A percentile compares a stretch with the other conserved stretches of the same genome.
These are phyloP conservation scores for Ischnus inquisitorius DNA, from an alignment of 2,888 invertebrate species.

Conservation along the genomic window DNA sequence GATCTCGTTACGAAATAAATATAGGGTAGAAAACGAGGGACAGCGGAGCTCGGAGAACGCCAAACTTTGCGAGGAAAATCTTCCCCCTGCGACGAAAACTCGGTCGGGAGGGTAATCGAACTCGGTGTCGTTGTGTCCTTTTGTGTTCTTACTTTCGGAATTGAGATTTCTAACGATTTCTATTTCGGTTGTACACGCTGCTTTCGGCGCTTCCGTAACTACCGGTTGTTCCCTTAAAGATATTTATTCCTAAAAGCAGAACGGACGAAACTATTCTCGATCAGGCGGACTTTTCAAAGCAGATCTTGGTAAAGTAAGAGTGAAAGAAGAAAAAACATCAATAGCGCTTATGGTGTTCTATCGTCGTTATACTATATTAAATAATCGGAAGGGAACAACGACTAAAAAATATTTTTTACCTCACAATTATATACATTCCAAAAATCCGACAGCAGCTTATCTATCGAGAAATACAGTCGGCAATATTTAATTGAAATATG, in stretches of 20 bases:
- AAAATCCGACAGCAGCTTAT: no score
- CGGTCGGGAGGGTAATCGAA: slow-evolving; percentile 34
- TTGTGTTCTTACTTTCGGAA: slow-evolving; percentile 8
- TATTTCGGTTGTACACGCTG: slow-evolving; percentile 10
- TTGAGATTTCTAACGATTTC: slow-evolving; percentile 8
- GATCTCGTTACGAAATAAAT: slow-evolving; percentile 67
- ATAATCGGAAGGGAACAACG: no score
- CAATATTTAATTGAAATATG: no score
- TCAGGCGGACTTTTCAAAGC: slow-evolving; percentile 38
- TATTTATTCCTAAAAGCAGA: slow-evolving; percentile 39
- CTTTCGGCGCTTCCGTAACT: not conserved
- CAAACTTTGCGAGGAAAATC: slow-evolving; percentile 49
- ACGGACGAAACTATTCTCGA: slow-evolving; percentile 22
- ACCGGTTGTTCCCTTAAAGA: not conserved
- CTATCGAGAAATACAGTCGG: no score
- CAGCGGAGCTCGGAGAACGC: not conserved
- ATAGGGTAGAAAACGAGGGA: slow-evolving; percentile 31
- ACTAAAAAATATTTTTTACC: no score
- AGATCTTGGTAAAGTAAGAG: slow-evolving; percentile 28
- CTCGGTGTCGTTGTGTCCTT: slow-evolving; percentile 14
- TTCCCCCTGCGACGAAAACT: slow-evolving; percentile 45
- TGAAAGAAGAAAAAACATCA: not conserved
- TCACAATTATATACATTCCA: no score
- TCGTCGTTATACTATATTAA: no score
- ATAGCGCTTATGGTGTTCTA: not conserved